phyloP scores from a whole-genome alignment of 2,113 vertebrate genomes.

The Sylvia atricapilla region DNA sequence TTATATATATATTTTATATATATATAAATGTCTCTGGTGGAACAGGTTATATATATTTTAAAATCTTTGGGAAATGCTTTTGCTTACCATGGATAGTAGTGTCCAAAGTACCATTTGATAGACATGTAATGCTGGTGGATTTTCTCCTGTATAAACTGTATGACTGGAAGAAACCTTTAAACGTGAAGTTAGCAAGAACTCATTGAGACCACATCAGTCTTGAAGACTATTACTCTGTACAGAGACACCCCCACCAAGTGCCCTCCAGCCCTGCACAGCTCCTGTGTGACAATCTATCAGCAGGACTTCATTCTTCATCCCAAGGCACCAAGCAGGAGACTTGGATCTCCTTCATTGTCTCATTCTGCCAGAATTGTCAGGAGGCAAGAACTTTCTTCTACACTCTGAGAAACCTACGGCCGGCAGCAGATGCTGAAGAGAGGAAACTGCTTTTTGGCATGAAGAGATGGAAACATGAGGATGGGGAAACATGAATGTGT shows the following conservation, averaged over 20 bases:
- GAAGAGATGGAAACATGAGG: background rate
- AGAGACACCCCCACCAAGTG: background rate
- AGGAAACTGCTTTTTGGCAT: background rate
- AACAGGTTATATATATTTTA: background rate
- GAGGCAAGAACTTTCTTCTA: background rate
- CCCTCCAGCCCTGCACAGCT: background rate
- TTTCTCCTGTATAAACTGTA: background rate
- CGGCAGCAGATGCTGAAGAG: background rate
- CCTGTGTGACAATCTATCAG: background rate
- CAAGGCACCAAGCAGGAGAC: background rate
- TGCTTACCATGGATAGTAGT: background rate
- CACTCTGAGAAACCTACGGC: background rate
- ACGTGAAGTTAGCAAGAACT: background rate
- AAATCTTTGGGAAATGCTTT: background rate
- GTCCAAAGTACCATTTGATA: background rate
- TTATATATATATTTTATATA: no score
- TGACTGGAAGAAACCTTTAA: background rate
- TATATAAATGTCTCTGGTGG: no score
- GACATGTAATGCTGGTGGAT: background rate
- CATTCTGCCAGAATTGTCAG: background rate
- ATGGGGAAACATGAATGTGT: background rate
- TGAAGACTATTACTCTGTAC: background rate
- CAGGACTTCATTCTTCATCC: background rate
- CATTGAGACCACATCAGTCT: background rate
- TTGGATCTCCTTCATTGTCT: background rate